Evolutionary conservation across 2,113 vertebrate genomes (phyloP).

Genomic region (Anguilla rostrata): DNA sequence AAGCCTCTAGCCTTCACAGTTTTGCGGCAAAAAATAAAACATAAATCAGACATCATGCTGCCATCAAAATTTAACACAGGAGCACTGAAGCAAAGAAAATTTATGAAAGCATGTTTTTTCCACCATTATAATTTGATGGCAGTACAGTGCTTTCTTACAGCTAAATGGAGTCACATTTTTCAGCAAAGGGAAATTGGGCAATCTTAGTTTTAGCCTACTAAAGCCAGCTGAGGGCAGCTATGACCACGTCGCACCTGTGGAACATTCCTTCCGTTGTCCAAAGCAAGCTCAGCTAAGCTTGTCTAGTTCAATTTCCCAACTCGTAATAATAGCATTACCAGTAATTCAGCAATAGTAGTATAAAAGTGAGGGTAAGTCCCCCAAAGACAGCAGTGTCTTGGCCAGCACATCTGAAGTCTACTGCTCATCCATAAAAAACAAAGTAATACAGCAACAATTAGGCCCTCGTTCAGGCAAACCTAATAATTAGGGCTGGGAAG

Average conservation of each 20-base stretch:
- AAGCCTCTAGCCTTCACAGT: constrained; percentile 22
- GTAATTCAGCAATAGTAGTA: not conserved
- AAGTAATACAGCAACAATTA: not conserved
- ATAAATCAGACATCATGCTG: constrained; percentile 27
- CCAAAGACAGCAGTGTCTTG: not conserved
- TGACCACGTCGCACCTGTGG: not conserved
- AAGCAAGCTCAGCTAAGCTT: not conserved
- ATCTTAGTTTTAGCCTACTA: not conserved
- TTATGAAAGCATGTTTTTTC: constrained; percentile 8
- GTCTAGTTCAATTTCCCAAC: not conserved
- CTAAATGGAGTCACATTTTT: not conserved
- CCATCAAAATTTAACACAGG: constrained; percentile 40
- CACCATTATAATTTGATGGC: constrained; percentile 31
- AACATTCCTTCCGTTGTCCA: not conserved
- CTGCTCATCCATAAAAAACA: not conserved
- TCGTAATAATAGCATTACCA: not conserved
- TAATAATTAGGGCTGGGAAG: not conserved
- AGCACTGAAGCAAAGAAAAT: constrained; percentile 24
- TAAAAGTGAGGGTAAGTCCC: not conserved
- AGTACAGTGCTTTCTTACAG: not conserved
- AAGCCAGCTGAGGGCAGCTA: not conserved
- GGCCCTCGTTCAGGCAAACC: not conserved
- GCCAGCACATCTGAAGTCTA: not conserved
- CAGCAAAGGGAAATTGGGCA: not conserved
- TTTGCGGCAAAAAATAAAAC: not conserved